Base-by-base conservation (phyloP, 1,140 invertebrate genomes). In the Bombus terrestris region DNA sequence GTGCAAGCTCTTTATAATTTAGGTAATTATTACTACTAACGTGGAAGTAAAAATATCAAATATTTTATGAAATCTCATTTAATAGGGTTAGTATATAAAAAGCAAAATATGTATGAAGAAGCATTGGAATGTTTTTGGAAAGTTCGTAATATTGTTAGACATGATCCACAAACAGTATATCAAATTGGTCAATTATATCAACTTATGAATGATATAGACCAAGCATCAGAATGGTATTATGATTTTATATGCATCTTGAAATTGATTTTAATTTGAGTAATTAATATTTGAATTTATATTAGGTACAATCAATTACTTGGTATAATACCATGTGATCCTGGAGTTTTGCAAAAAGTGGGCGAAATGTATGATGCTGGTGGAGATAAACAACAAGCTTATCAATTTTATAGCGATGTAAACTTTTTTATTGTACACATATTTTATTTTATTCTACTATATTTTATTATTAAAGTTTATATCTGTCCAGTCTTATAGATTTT, bases 1-100 rank as follows among this genome's bases (percentile, higher is more conserved):
- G 97, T 98, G 47, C 98, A 99, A 95, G 98, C 98, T 13, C 95
- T 98, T n/a, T 99, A 98, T 92, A 99, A 99, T 95, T 94, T 99
- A 79, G 98, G 97, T 97, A 94, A 79, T 35, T 66, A 35, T 43
- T 90, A 22, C 83, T 32, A 22, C 75, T 66, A 83, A 35, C 15
- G 64, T 62, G 15, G 37, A 47, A 22, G 62, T n/a, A 13, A 15
- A 59, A 71, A 12, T 37, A 64, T 15, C 22, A 71, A 73, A 4
- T 64, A 25, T 57, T 47, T 83, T 41, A 82, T 72, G 47, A 80
- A 57, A 66, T 64, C 18, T 15, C 68, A n/a, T 43, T 59, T 28
- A 72, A 68, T 72, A 97, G 97, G 98, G 47, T 93, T 98, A 75
- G 96, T 97, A 35, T 96, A 97, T 78, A 98, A 98, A 92, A 96